Evolutionary conservation across 1,140 invertebrate species (phyloP), one percentile per base, ranked within the genome.

Genomic region (Cotesia typhae): DNA sequence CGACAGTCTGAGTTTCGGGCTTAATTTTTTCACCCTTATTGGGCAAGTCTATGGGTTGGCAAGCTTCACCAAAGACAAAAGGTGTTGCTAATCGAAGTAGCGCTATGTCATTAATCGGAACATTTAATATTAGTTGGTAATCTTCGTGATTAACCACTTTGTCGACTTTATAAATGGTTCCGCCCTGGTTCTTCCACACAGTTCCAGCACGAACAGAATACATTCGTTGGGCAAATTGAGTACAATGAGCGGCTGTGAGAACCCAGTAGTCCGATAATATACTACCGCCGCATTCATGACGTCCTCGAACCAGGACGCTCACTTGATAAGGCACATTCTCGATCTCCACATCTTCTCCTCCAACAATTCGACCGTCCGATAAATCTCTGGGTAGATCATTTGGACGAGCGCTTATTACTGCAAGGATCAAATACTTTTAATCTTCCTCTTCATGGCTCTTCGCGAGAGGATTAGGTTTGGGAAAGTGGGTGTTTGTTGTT

Each of bases 161-260:
- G 4, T 37, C 20, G 6, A 81, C 68, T 10, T 61, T 36, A 37
- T 80, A 75, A 1, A 76, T 1, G 0, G 57, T 66, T 47, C 71
- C 72, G 4, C 74, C 78, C 7, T 3, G 14, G 5, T 60, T 1
- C 7, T 47, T 4, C 4, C n/a, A 53, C 41, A 35, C 52, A 6
- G 75, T 53, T 6, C 77, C 74, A 28, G 76, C 72, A 20, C 75
- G 73, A 12, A 78, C 36, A 12, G 7, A 37, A 10, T 75, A 51
- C 12, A 37, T 7, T 10, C 38, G 14, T 14, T n/a, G 17, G 17
- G 55, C 75, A 2, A 53, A 2, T 20, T 51, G n/a, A 0, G 69
- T 59, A 60, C 92, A 93, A 80, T 93, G 92, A 1, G 84, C 92
- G 0, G 92, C 92, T 0, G 91, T 92, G 2, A 93, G 12, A 1